These are phyloP conservation scores for Dinomys branickii DNA, from an alignment of 2,113 vertebrate genomes.

Conservation along the genomic window DNA sequence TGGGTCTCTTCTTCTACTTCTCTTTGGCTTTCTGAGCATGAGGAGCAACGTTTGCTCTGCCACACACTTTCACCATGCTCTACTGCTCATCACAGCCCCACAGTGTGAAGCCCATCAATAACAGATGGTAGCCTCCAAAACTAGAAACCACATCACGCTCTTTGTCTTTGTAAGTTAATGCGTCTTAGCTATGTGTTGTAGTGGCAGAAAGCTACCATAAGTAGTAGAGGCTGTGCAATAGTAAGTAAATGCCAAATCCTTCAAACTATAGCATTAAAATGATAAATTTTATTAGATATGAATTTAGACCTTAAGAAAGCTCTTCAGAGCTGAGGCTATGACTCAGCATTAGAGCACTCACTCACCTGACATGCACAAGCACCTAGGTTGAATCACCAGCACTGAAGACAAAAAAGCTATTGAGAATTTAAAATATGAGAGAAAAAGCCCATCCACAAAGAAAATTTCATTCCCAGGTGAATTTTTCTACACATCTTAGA, in stretches of 20 bases:
- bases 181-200: not conserved
- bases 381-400: not conserved
- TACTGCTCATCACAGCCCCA: not conserved
- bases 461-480: not conserved
- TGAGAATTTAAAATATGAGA: not conserved
- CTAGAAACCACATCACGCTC: no score
- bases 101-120: not conserved
- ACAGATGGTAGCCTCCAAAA: not conserved
- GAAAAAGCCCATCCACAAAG: not conserved
- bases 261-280: not conserved
- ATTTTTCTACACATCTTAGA: not conserved
- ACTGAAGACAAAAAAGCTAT: not conserved
- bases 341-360: not conserved
- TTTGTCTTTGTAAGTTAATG: not conserved
- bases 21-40: not conserved
- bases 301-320: not conserved
- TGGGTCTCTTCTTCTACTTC: not conserved
- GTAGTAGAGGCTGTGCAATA: not conserved
- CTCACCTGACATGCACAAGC: not conserved
- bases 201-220: not conserved
- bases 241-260: not conserved
- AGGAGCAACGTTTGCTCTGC: not conserved
- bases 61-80: not conserved
- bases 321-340: no score
- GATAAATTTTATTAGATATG: not conserved